Evolutionary conservation across 2,888 invertebrate species (phyloP).

Genomic region (Mellilla xanthometata): DNA sequence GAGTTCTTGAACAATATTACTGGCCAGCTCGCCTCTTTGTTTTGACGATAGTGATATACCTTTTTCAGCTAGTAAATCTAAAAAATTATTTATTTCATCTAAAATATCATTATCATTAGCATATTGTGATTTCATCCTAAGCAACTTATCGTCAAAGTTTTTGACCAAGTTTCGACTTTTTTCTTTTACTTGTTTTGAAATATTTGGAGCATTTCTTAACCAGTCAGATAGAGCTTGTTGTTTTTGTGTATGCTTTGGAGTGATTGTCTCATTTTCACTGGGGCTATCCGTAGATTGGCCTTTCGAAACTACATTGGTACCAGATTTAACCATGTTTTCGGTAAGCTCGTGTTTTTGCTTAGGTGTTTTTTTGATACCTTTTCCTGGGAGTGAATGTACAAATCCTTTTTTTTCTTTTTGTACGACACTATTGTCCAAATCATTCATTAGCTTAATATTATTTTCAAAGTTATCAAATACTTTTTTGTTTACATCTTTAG

Average conservation of each 20-base stretch:
- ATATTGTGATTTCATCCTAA: background rate
- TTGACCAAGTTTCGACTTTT: background rate
- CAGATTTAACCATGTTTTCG: too few species aligned
- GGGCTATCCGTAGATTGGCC: too few species aligned
- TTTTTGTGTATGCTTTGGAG: too few species aligned
- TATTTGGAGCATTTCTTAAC: background rate
- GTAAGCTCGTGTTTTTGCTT: constrained; percentile 1
- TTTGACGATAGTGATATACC: background rate
- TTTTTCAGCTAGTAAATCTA: background rate
- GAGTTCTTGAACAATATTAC: too few species aligned
- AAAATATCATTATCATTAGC: background rate
- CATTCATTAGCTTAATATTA: background rate
- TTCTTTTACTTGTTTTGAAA: background rate
- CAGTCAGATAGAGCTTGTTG: background rate
- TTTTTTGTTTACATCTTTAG: background rate
- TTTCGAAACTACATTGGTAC: too few species aligned
- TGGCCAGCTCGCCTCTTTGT: background rate
- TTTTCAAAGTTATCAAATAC: background rate
- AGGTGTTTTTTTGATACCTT: background rate
- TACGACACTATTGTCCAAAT: background rate
- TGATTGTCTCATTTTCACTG: too few species aligned
- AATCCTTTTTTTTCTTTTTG: background rate
- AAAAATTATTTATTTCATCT: background rate
- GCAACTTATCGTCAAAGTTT: background rate
- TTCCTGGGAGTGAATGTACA: constrained; percentile 1